Conservation (phyloP, 2,888 invertebrate genomes). For the Parapristionchus giblindavisi region DNA sequence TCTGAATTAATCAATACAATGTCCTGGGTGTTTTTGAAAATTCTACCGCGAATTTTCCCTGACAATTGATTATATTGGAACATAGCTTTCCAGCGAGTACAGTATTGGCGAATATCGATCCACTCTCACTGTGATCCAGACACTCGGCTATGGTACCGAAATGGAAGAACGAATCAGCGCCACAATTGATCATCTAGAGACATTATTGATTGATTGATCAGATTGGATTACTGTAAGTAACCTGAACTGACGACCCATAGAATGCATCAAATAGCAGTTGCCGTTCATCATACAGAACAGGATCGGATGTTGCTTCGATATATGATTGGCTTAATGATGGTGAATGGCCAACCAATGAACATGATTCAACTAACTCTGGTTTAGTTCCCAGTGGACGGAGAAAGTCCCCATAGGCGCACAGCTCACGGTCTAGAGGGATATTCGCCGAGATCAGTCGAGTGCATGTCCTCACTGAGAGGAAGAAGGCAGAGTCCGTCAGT, state of each 20-base stretch:
- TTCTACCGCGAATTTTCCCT: neutral
- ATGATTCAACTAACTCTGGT: slow-evolving; percentile 49
- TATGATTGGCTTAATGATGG: neutral
- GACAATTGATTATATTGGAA: neutral
- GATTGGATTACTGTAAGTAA: neutral
- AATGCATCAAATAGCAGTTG: neutral
- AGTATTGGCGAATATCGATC: neutral
- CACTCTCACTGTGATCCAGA: slow-evolving; percentile 37
- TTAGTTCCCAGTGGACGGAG: slow-evolving; percentile 70
- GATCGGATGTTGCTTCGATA: too few species aligned
- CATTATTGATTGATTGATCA: neutral
- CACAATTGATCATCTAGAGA: slow-evolving; percentile 43
- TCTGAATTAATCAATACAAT: neutral
- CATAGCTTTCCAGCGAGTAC: neutral
- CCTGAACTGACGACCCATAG: neutral
- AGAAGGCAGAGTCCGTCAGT: slow-evolving; percentile 71
- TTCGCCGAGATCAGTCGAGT: neutral
- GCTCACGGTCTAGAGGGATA: slow-evolving; percentile 68
- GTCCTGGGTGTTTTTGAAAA: neutral
- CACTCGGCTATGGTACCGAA: slow-evolving; percentile 50
- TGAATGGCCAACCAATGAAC: neutral
- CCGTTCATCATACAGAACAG: slow-evolving; percentile 11
- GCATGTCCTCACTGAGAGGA: slow-evolving; percentile 63
- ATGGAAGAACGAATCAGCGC: slow-evolving; percentile 49
- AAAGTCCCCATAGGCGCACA: slow-evolving; percentile 73